A percentile compares a stretch with the other conserved stretches of the same genome.
Conservation (phyloP, 2,888 invertebrate species). For the Trichopria drosophilae region DNA sequence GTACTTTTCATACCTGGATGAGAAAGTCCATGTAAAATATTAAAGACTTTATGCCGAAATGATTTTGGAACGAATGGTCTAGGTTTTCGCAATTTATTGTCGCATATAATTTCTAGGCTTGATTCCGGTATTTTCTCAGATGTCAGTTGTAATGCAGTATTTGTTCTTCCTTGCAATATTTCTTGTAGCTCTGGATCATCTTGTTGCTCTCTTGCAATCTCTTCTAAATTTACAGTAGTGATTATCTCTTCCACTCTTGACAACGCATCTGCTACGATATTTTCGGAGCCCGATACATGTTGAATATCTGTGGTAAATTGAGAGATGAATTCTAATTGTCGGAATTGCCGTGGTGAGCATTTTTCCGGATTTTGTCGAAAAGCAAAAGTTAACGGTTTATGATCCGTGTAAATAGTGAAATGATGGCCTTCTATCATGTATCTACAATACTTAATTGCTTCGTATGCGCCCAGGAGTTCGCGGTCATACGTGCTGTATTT, state of each 20-base stretch:
- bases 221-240: not conserved
- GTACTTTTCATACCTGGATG: constrained; percentile 32
- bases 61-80: constrained; percentile 29
- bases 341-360: too few species aligned
- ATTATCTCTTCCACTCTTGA: not conserved
- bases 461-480: too few species aligned
- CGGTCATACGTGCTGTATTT: too few species aligned
- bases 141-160: constrained; percentile 3
- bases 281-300: not conserved
- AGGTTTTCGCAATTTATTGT: too few species aligned
- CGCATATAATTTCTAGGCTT: not conserved
- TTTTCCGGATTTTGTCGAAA: too few species aligned
- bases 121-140: not conserved
- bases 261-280: not conserved
- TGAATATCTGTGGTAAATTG: not conserved
- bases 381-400: too few species aligned
- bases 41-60: constrained; percentile 21
- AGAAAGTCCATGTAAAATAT: constrained; percentile 25
- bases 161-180: not conserved
- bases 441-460: constrained; percentile 11
- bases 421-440: constrained; percentile 21
- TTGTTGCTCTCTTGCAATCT: constrained; percentile 1
- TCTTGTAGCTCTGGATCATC: constrained; percentile 3
- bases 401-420: constrained; percentile 18
- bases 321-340: too few species aligned